Evolutionary conservation across 2,888 invertebrate species (phyloP), one percentile per base, ranked within the genome.

Genomic region (Melanargia galathea): DNA sequence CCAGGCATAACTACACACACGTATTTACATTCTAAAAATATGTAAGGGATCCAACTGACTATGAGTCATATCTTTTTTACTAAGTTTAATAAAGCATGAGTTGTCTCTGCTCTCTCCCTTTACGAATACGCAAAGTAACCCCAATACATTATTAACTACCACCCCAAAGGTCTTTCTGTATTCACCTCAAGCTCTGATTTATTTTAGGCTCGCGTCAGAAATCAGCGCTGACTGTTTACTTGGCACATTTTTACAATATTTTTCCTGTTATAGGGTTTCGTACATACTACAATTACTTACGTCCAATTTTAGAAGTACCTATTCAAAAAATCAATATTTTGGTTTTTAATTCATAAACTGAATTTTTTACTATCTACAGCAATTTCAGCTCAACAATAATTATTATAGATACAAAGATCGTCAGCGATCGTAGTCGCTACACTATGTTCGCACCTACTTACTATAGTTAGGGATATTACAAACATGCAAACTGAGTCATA

Each of bases 141-240:
- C 70, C 74, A 75, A 77, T 87, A 80, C 83, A 87, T 87, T 87
- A 87, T 88, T 87, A 83, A 87, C 77, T 75, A 72, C 75, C 78
- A 70, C 83, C 83, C 73, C 76, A 71, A 75, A 76, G 68, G 69
- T 69, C 55, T 63, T 18, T 67, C 51, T 20, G 43, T 63, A 64
- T 64, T 67, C 67, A 63, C 65, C 66, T 63, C 61, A 54, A 63
- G 60, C 67, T 58, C 64, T 48, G 64, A 68, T 69, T 67, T 69
- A 63, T 67, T 70, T 63, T 60, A 22, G 33, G 16, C 33, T 45
- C 49, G 48, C 45, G 51, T 52, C 52, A 46, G 43, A 58, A 60
- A 52, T 52, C 52, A 20, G 13, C 13, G 18, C 11, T 52, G 33
- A 35, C 35, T 52, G 20, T 52, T 52, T 35, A 20, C 20, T 35